Conservation (phyloP, 2,888 invertebrate species). For the Metellina segmentata region DNA sequence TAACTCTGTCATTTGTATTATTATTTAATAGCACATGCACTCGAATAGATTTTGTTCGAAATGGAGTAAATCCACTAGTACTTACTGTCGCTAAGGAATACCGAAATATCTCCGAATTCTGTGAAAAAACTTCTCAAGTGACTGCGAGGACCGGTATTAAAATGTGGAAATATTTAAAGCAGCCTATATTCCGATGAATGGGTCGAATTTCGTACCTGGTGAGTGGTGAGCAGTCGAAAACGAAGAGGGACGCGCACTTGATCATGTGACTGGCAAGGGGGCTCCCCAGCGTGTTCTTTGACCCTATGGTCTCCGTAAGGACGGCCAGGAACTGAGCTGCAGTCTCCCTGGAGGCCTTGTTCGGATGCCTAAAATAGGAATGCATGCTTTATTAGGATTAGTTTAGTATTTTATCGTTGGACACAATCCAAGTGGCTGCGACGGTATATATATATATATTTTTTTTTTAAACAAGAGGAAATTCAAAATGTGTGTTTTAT, state of each 20-base stretch:
- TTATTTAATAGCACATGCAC: neutral
- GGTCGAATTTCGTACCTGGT: slow-evolving; percentile 34
- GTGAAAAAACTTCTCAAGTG: neutral
- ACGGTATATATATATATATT: too few species aligned
- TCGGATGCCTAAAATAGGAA: slow-evolving; percentile 30
- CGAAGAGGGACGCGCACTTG: slow-evolving; percentile 39
- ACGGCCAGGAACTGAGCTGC: slow-evolving; percentile 54
- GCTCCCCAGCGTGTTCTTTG: neutral
- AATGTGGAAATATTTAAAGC: neutral
- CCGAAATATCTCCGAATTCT: neutral
- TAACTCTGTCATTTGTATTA: neutral
- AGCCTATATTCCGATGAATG: neutral
- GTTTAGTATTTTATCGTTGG: too few species aligned
- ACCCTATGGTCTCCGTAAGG: slow-evolving; percentile 37
- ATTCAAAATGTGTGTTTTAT: too few species aligned
- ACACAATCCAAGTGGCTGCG: too few species aligned
- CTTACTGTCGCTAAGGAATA: neutral
- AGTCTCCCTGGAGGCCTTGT: slow-evolving; percentile 52
- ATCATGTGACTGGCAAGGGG: slow-evolving; percentile 39
- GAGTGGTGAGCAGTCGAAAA: slow-evolving; percentile 43
- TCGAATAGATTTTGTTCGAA: neutral
- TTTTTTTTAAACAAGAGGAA: too few species aligned
- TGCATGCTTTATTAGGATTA: too few species aligned
- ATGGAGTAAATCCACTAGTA: neutral
- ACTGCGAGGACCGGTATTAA: neutral